Evolutionary conservation across 2,888 invertebrate genomes (phyloP).

Genomic region (Nomada lathburiana): DNA sequence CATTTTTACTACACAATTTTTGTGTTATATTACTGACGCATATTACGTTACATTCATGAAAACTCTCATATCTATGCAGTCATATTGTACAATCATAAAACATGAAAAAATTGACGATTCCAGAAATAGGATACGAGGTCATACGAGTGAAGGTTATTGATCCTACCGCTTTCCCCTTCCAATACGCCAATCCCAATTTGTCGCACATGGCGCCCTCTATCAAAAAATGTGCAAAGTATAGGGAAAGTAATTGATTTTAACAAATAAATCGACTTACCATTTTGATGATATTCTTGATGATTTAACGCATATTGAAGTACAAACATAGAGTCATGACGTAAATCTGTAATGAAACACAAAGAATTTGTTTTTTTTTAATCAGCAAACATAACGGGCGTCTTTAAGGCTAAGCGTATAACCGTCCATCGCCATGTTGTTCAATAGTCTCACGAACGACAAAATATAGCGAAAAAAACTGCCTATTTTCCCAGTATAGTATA

Average conservation of each 20-base stretch:
- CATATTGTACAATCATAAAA: slow-evolving; percentile 21
- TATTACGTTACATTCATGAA: slow-evolving; percentile 33
- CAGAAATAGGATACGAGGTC: slow-evolving; percentile 66
- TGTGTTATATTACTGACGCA: slow-evolving; percentile 24
- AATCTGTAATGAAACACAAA: slow-evolving; percentile 77
- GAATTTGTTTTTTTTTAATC: slow-evolving; percentile 57
- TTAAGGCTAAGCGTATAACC: slow-evolving; percentile 43
- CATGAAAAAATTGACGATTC: slow-evolving; percentile 20
- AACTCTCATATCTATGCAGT: slow-evolving; percentile 21
- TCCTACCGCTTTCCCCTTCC: slow-evolving; percentile 51
- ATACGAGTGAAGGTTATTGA: slow-evolving; percentile 71
- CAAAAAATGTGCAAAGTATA: slow-evolving; percentile 37
- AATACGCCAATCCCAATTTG: slow-evolving; percentile 16
- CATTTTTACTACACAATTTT: slow-evolving; percentile 27
- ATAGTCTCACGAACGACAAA: slow-evolving; percentile 33
- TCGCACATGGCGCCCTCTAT: slow-evolving; percentile 68
- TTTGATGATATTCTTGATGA: slow-evolving; percentile 65
- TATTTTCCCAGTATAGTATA: background rate
- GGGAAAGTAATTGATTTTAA: slow-evolving; percentile 34
- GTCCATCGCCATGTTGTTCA: slow-evolving; percentile 69
- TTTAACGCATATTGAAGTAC: slow-evolving; percentile 64
- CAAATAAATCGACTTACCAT: slow-evolving; percentile 67
- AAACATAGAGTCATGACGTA: slow-evolving; percentile 65
- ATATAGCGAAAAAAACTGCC: background rate
- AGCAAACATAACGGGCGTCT: slow-evolving; percentile 19